A percentile compares a stretch with the other conserved stretches of the same genome.
These are phyloP conservation scores for Sinotaia quadrata DNA, from an alignment of 2,888 invertebrate species.

Conservation along the genomic window DNA sequence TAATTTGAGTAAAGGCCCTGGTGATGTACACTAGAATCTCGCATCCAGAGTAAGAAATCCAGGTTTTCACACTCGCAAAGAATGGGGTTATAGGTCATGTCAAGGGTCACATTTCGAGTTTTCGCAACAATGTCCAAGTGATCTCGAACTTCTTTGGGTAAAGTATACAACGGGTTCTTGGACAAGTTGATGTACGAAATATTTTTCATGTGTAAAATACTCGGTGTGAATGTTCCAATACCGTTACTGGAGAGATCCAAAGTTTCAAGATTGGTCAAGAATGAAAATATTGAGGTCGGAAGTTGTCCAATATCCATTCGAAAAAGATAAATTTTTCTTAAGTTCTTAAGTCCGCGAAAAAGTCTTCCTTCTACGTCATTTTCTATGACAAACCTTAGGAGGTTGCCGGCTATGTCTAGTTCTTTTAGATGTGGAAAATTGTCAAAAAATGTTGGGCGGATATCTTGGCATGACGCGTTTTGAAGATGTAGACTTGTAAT, in stretches of 20 bases:
- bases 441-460: slow-evolving; percentile 3
- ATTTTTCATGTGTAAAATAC: slow-evolving; percentile 22
- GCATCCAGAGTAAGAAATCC: slow-evolving; percentile 31
- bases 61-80: slow-evolving; percentile 30
- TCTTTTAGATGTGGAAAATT: neutral
- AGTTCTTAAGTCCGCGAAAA: too few species aligned
- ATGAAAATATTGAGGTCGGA: neutral
- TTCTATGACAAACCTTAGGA: neutral
- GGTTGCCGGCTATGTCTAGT: slow-evolving; percentile 10
- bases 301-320: slow-evolving; percentile 25
- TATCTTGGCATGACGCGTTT: neutral
- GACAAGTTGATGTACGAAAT: slow-evolving; percentile 23
- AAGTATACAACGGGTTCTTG: slow-evolving; percentile 20
- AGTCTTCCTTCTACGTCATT: neutral
- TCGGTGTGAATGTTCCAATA: slow-evolving; percentile 11
- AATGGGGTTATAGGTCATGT: slow-evolving; percentile 32
- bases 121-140: slow-evolving; percentile 11
- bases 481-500: slow-evolving; percentile 13
- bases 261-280: slow-evolving; percentile 14
- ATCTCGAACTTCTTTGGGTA: slow-evolving; percentile 13
- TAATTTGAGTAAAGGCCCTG: slow-evolving; percentile 13
- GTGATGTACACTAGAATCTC: slow-evolving; percentile 15
- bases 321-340: slow-evolving; percentile 23
- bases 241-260: slow-evolving; percentile 24
- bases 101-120: slow-evolving; percentile 8